Percentiles rank a stretch among this genome's conserved stretches.
These are phyloP conservation scores for Caenorhabditis sulstoni DNA, from an alignment of 2,888 invertebrate species.

Conservation along the genomic window DNA sequence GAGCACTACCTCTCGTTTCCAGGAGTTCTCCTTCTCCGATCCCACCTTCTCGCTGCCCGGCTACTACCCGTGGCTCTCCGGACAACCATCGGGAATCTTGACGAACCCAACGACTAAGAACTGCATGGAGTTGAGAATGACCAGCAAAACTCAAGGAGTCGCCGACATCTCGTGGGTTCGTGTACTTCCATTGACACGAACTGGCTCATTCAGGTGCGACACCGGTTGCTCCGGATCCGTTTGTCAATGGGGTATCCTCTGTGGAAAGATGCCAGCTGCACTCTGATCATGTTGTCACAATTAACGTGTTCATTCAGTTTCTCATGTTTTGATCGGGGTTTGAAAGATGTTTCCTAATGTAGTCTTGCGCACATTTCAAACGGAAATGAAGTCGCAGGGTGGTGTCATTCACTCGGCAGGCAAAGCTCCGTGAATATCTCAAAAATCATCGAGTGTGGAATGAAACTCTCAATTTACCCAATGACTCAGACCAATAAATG, in stretches of 20 bases:
- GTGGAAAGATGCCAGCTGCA: not conserved
- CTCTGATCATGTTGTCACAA: not conserved
- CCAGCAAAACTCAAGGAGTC: not conserved
- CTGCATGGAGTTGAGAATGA: not conserved
- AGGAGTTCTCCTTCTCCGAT: not conserved
- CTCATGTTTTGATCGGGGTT: no score
- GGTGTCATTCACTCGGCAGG: no score
- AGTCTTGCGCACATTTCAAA: no score
- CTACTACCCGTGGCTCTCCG: not conserved
- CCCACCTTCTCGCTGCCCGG: not conserved
- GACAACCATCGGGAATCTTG: not conserved
- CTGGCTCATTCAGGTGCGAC: not conserved
- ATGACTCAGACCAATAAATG: no score
- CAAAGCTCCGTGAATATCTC: no score
- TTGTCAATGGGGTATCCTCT: not conserved
- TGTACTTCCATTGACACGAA: not conserved
- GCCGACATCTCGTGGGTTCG: not conserved
- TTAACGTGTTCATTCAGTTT: no score
- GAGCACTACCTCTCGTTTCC: no score
- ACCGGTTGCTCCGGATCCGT: no score
- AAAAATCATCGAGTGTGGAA: no score
- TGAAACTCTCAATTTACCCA: no score
- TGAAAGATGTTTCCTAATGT: no score
- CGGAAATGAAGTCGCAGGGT: no score
- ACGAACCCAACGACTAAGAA: constrained; percentile 5